Evolutionary conservation across 2,888 invertebrate species (phyloP).

Genomic region (Phyllotreta cruciferae): DNA sequence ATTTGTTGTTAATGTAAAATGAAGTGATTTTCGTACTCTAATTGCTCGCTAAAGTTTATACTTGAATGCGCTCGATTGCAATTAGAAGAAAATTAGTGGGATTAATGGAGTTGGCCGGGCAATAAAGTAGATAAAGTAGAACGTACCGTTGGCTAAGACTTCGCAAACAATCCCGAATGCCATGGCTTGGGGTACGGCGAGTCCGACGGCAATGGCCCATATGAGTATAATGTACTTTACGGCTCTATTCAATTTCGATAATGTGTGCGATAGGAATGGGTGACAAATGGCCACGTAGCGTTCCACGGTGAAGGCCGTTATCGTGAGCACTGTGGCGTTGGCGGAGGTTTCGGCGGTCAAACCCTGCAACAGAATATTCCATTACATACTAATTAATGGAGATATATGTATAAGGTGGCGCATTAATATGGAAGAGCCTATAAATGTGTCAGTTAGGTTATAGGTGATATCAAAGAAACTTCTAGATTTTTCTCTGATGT

Average conservation of each 20-base stretch:
- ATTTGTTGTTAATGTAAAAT: not conserved
- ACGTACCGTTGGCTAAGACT: slow-evolving; percentile 38
- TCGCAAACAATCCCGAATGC: slow-evolving; percentile 76
- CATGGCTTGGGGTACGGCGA: slow-evolving; percentile 80
- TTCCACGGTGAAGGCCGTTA: slow-evolving; percentile 89
- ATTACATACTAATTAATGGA: too few species aligned
- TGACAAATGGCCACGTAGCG: slow-evolving; percentile 87
- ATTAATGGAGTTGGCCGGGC: too few species aligned
- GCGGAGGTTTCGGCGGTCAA: slow-evolving; percentile 86
- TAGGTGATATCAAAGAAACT: too few species aligned
- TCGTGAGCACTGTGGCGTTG: slow-evolving; percentile 84
- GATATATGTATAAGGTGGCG: too few species aligned
- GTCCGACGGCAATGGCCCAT: slow-evolving; percentile 79
- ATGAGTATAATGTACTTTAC: slow-evolving; percentile 75
- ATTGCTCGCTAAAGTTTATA: not conserved
- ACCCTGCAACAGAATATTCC: slow-evolving; percentile 59
- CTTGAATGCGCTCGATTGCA: too few species aligned
- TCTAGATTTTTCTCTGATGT: too few species aligned
- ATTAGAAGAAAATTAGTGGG: too few species aligned
- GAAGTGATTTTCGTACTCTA: too few species aligned
- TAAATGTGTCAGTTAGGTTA: too few species aligned
- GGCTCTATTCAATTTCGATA: slow-evolving; percentile 84
- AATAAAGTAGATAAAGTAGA: too few species aligned
- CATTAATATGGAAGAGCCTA: too few species aligned
- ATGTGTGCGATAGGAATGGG: slow-evolving; percentile 82